A percentile compares a stretch with the other conserved stretches of the same genome.
phyloP scores from a whole-genome alignment of 1,140 invertebrate genomes.

The Eupeodes corollae region DNA sequence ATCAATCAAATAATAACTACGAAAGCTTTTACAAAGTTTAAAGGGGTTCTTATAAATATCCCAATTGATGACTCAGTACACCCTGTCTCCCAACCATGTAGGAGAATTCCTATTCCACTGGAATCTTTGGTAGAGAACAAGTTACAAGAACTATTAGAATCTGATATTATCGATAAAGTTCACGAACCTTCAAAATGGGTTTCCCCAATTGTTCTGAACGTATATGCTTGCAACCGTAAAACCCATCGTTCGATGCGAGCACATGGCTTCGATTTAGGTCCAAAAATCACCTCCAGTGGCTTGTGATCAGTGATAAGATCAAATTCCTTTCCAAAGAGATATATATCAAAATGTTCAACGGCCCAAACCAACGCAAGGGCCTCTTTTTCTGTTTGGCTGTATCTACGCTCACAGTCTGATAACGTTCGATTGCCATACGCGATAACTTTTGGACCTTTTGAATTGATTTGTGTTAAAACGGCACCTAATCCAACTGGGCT shows the following conservation, averaged over 20 bases:
- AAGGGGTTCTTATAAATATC: too few relatives aligned
- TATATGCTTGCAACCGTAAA: conserved; percentile 14
- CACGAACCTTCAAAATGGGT: too few relatives aligned
- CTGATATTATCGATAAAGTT: too few relatives aligned
- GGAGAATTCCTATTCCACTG: too few relatives aligned
- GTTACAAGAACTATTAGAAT: too few relatives aligned
- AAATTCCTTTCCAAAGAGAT: conserved; percentile 22
- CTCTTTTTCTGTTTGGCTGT: conserved; percentile 36
- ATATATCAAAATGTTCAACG: conserved; percentile 18
- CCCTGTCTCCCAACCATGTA: too few relatives aligned
- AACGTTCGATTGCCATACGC: conserved; percentile 16
- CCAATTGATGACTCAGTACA: too few relatives aligned
- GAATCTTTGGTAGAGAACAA: too few relatives aligned
- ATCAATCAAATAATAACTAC: too few relatives aligned
- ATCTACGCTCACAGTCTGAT: conserved; percentile 26
- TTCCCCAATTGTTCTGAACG: too few relatives aligned
- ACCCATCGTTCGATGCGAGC: conserved; percentile 18
- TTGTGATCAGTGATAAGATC: conserved; percentile 32
- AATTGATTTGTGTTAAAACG: conserved; percentile 2
- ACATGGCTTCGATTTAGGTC: conserved; percentile 12
- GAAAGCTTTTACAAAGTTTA: too few relatives aligned
- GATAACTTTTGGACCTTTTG: too few relatives aligned
- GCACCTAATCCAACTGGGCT: conserved; percentile 34
- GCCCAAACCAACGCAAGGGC: conserved; percentile 24
- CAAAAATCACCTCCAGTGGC: conserved; percentile 13